Base-by-base conservation (phyloP, 2,113 vertebrate species). In the Stomatorhinus ivindoensis region DNA sequence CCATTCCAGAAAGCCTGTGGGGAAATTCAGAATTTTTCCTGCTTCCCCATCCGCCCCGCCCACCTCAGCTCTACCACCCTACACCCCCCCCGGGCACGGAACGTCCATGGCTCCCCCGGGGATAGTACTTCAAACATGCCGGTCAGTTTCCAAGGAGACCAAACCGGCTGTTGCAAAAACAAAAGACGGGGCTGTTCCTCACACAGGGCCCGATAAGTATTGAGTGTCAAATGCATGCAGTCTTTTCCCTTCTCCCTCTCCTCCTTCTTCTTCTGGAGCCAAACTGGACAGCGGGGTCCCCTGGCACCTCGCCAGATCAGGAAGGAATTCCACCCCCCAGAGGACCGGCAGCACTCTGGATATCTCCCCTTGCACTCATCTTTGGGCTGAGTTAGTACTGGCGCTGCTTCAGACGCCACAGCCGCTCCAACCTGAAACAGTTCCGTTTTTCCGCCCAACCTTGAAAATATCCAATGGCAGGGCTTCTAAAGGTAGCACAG, bases 91-190 rank as follows among this genome's bases (percentile, higher is more conserved):
- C n/a, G 31, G 55, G 90, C 88, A 82, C 65, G 21, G 86, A 86
- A 87, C 88, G 51, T 89, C 88, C 93, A 91, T 90, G 48, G 80
- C 88, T 93, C 93, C 93, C 93, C 15, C 86, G 31, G 93, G 90
- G 91, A 89, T 91, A 92, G 89, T 91, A 88, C 94, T 94, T 94
- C 94, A 95, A 95, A 95, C 92, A 93, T 93, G 94, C 94, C 91
- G 89, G 93, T 94, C 94, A 93, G 95, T 96, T 96, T 93, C 95
- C 94, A 96, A 93, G 95, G 95, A 93, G 94, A 96, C 94, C 84
- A 88, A 89, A 92, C 92, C 88, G 69, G 92, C 93, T 92, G 92
- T 94, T 93, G 94, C 94, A 92, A 93, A 93, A 87, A 92, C 93
- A 93, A 93, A 91, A 93, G 95, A 94, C 92, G 93, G 93, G 94